A percentile compares a stretch with the other conserved stretches of the same genome.
phyloP scores from a whole-genome alignment of 2,113 vertebrate genomes.

The Aptenodytes patagonicus region DNA sequence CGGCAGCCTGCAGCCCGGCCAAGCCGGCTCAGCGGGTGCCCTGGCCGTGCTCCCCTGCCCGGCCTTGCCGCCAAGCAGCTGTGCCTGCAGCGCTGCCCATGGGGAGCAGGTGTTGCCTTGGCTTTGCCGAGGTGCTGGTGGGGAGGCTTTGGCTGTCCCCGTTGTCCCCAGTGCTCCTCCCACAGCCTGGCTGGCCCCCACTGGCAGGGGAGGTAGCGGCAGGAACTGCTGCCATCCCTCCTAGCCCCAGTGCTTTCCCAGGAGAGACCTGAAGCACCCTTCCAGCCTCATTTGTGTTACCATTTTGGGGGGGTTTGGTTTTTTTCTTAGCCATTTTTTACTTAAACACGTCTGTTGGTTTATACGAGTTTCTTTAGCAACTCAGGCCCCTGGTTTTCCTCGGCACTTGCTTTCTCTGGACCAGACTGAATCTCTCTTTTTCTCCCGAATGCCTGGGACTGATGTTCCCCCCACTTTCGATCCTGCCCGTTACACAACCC shows the following conservation, averaged over 20 bases:
- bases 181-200: neutral
- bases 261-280: too few relatives aligned
- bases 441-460: neutral
- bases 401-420: neutral
- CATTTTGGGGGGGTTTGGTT: neutral
- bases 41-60: neutral
- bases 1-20: neutral
- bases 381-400: neutral
- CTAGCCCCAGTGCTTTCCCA: neutral
- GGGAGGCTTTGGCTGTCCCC: neutral
- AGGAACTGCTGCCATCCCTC: neutral
- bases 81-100: fast-evolving
- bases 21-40: neutral
- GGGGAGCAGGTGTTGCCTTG: too few relatives aligned
- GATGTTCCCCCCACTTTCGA: too few relatives aligned
- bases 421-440: neutral
- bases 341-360: neutral
- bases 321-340: neutral
- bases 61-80: neutral
- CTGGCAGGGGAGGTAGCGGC: fast-evolving
- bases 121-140: neutral
- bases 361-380: neutral
- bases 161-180: too few relatives aligned
- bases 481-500: neutral
- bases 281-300: neutral